Evolutionary conservation across 2,797 vertebrate species (phyloP).

Genomic region (Enteromius trimaculatus): DNA sequence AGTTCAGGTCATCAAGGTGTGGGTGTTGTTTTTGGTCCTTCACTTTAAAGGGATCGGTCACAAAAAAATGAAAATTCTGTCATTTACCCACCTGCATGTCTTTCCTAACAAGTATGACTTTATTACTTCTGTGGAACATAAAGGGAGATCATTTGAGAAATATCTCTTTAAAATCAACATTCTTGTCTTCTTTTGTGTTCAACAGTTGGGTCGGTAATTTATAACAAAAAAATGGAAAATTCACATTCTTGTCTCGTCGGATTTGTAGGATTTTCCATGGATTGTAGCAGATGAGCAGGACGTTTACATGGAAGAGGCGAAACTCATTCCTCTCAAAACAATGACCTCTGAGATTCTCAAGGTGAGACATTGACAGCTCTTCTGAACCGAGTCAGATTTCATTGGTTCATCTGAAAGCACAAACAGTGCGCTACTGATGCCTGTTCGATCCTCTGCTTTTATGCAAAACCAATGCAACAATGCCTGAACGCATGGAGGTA

Average conservation of each 20-base stretch:
- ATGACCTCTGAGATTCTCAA: constrained; percentile 97
- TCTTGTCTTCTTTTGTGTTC: background rate
- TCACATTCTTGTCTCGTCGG: background rate
- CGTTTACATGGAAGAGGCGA: constrained; percentile 92
- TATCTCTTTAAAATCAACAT: background rate
- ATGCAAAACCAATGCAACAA: too few species aligned
- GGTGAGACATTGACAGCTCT: constrained; percentile 71
- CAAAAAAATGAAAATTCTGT: too few species aligned
- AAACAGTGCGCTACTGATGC: background rate
- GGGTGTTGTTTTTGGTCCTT: background rate
- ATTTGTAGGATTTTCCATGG: constrained; percentile 92
- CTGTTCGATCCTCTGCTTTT: too few species aligned
- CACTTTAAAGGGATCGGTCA: background rate
- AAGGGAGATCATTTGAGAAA: background rate
- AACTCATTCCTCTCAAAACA: constrained; percentile 94
- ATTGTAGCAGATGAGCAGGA: constrained; percentile 97
- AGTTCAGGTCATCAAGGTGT: constrained; percentile 98
- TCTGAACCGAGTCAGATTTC: background rate
- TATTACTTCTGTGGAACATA: background rate
- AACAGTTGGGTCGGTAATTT: background rate
- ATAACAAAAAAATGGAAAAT: background rate
- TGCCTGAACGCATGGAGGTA: too few species aligned
- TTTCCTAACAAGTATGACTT: background rate
- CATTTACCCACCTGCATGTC: background rate
- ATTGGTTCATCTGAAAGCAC: background rate